Evolutionary conservation across 2,113 vertebrate species (phyloP).

Genomic region (Brachyhypopomus occidentalis): DNA sequence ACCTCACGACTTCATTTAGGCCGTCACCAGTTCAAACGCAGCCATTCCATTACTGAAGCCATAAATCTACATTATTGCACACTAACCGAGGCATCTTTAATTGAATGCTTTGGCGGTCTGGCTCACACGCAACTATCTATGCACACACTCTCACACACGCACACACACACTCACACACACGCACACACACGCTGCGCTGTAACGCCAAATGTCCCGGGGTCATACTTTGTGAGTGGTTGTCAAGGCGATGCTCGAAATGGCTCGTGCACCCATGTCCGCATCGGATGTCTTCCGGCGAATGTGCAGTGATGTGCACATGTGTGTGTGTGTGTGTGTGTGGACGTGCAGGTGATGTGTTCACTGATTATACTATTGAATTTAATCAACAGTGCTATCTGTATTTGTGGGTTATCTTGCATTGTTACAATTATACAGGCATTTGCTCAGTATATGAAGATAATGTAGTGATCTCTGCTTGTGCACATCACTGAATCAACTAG

Average conservation of each 20-base stretch:
- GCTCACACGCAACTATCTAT: neutral
- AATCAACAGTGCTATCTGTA: neutral
- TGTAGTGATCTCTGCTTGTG: conserved; percentile 26
- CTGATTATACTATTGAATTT: neutral
- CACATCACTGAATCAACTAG: neutral
- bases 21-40: conserved; percentile 22
- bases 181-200: neutral
- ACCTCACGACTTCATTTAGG: neutral
- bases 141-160: neutral
- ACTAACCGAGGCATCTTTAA: conserved; percentile 42
- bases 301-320: neutral
- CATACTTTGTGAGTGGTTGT: conserved; percentile 7
- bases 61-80: conserved; percentile 44
- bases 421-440: conserved; percentile 19
- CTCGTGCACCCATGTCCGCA: no score
- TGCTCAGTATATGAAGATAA: conserved; percentile 21
- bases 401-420: conserved; percentile 11
- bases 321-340: neutral
- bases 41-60: conserved; percentile 24
- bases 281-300: no score
- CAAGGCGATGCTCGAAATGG: conserved; percentile 10
- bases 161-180: neutral
- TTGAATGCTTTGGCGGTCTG: conserved; percentile 32
- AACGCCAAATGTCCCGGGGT: conserved; percentile 26
- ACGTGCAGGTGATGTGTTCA: neutral